phyloP scores from a whole-genome alignment of 2,797 vertebrate species.

The Enteromius treurensis region DNA sequence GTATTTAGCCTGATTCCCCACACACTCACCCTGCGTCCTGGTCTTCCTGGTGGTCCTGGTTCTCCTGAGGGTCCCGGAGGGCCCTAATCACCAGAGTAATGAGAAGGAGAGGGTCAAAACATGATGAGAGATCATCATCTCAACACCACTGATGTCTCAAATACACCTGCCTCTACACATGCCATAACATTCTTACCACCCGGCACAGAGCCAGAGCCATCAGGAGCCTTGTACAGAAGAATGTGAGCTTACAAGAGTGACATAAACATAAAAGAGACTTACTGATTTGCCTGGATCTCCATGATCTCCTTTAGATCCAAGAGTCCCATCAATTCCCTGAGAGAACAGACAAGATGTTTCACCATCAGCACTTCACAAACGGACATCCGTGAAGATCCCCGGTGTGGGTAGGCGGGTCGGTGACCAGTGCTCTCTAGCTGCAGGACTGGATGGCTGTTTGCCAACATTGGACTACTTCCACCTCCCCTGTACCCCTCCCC shows the following conservation, averaged over 20 bases:
- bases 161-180: not conserved
- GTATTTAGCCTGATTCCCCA: not conserved
- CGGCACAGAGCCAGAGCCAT: not conserved
- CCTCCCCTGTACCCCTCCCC: too few species aligned
- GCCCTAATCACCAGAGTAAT: slow-evolving; percentile 72
- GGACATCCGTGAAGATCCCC: not conserved
- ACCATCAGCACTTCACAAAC: not conserved
- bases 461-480: too few species aligned
- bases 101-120: not conserved
- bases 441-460: too few species aligned
- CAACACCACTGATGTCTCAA: not conserved
- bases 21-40: slow-evolving; percentile 85
- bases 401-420: too few species aligned
- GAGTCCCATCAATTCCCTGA: slow-evolving; percentile 90
- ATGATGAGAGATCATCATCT: not conserved
- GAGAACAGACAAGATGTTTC: not conserved
- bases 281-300: slow-evolving; percentile 93
- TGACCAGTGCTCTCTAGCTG: too few species aligned
- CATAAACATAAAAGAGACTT: slow-evolving; percentile 65
- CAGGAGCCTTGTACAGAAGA: not conserved
- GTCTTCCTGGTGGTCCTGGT: slow-evolving; percentile 82
- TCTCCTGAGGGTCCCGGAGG: slow-evolving; percentile 85
- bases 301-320: slow-evolving; percentile 92
- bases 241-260: not conserved
- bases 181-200: not conserved